Conservation (phyloP, 2,888 invertebrate genomes). For the Eueremaeus valkanovi region DNA sequence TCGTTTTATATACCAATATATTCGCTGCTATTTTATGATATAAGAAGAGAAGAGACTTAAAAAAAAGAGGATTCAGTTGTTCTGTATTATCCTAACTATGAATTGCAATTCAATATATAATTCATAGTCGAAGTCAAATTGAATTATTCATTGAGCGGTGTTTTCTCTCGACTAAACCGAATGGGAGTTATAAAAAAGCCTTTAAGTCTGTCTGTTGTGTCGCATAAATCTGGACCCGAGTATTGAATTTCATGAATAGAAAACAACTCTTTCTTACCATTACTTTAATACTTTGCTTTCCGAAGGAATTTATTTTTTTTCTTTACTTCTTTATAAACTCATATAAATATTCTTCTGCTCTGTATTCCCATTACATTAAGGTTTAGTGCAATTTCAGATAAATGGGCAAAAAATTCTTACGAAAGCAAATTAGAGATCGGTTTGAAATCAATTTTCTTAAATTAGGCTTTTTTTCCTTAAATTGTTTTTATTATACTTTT, state of each 20-base stretch:
- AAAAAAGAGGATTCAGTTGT: not conserved
- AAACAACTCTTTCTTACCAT: constrained; percentile 1
- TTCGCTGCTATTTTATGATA: not conserved
- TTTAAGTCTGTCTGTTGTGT: constrained; percentile 7
- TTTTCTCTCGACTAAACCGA: not conserved
- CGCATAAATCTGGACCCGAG: not conserved
- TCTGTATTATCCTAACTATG: not conserved
- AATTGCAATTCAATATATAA: constrained; percentile 1
- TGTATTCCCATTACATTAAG: no score
- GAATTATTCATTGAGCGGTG: constrained; percentile 25
- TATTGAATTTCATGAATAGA: constrained; percentile 23
- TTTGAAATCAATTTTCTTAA: no score
- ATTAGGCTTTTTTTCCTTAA: no score
- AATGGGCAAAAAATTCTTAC: no score
- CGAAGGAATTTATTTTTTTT: no score
- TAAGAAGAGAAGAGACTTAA: not conserved
- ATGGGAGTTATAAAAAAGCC: not conserved
- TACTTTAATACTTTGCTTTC: no score
- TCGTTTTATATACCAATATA: not conserved
- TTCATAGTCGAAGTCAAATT: constrained; percentile 12
- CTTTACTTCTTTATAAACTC: no score
- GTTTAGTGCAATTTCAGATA: no score
- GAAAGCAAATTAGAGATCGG: no score
- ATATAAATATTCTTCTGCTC: no score
- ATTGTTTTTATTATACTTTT: no score